Percentiles rank a stretch among this genome's conserved stretches.
phyloP scores from a whole-genome alignment of 2,888 invertebrate genomes.

The Sesia bembeciformis region DNA sequence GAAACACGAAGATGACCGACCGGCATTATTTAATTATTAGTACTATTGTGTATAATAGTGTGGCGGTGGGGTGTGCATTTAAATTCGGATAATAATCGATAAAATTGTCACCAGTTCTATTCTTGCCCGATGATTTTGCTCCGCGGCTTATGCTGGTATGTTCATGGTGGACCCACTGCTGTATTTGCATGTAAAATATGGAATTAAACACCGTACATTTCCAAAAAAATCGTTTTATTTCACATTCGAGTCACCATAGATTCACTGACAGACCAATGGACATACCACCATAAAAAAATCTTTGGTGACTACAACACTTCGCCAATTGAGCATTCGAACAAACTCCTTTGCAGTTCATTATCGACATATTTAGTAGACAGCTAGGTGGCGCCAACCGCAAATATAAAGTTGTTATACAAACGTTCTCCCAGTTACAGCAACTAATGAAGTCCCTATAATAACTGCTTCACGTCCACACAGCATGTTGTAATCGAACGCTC shows the following conservation, averaged over 20 bases:
- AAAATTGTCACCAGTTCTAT: slow-evolving; percentile 11
- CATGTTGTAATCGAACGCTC: too few relatives aligned
- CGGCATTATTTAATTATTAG: too few relatives aligned
- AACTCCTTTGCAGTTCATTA: too few relatives aligned
- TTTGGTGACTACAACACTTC: not conserved
- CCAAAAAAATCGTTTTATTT: slow-evolving; percentile 62
- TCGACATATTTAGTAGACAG: too few relatives aligned
- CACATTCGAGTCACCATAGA: slow-evolving; percentile 27
- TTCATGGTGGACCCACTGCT: slow-evolving; percentile 43
- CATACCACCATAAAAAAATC: slow-evolving; percentile 52
- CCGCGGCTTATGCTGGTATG: slow-evolving; percentile 59
- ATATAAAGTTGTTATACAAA: too few relatives aligned
- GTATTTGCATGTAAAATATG: slow-evolving; percentile 45
- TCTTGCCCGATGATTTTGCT: slow-evolving; percentile 19
- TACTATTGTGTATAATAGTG: not conserved
- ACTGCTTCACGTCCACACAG: too few relatives aligned
- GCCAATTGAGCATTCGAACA: not conserved
- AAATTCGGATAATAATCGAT: slow-evolving; percentile 6
- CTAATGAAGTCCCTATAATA: too few relatives aligned
- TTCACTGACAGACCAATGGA: slow-evolving; percentile 33
- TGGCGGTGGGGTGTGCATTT: slow-evolving; percentile 10
- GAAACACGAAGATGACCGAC: too few relatives aligned
- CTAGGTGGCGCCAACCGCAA: too few relatives aligned
- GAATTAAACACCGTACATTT: slow-evolving; percentile 66
- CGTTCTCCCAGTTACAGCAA: too few relatives aligned